These are phyloP conservation scores for Artibeus lituratus DNA, from an alignment of 2,797 vertebrate genomes.

Conservation along the genomic window DNA sequence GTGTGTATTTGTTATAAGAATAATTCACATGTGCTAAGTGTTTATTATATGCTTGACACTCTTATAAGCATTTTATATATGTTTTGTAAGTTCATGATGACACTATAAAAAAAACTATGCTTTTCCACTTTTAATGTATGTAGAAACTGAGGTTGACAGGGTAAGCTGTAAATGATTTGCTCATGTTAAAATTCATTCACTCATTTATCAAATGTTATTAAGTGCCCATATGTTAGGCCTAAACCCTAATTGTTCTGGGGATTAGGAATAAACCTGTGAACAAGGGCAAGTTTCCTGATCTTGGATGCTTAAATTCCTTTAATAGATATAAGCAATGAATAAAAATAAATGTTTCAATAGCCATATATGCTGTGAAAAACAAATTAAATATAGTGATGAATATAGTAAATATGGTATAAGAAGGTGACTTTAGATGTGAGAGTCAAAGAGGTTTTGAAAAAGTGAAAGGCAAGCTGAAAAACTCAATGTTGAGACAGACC, in stretches of 20 bases:
- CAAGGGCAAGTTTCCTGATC: background rate
- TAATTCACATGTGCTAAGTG: background rate
- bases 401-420: no score
- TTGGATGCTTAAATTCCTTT: background rate
- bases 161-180: background rate
- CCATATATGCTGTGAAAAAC: background rate
- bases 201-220: background rate
- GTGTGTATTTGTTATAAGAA: background rate
- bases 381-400: background rate
- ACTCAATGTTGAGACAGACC: background rate
- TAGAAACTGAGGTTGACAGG: background rate
- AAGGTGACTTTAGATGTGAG: background rate
- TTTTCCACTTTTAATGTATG: background rate
- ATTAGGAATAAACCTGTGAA: background rate
- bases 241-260: background rate
- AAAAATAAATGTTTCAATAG: background rate
- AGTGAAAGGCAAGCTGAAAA: background rate
- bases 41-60: background rate
- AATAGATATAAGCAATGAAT: background rate
- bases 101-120: background rate
- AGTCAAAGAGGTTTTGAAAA: background rate
- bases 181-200: background rate
- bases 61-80: background rate
- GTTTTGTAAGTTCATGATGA: background rate
- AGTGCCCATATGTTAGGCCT: background rate